Evolutionary conservation across 2,797 vertebrate species (phyloP).

Genomic region (Garrulus glandarius): DNA sequence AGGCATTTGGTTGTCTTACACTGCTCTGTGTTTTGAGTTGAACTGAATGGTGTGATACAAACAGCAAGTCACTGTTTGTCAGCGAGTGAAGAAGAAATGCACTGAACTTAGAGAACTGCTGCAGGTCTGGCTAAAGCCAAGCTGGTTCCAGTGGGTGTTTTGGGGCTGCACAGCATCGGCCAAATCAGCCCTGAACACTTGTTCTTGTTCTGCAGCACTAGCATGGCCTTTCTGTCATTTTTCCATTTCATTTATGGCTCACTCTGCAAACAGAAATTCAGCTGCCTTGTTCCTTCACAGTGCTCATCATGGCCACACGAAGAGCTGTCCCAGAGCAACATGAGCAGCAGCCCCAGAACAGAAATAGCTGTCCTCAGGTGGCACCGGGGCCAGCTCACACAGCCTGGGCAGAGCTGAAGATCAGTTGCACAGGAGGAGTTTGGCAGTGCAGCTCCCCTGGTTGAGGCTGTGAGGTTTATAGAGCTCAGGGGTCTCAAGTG

Average conservation of each 20-base stretch:
- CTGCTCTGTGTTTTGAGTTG: neutral
- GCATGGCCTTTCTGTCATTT: neutral
- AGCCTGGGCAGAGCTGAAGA: neutral
- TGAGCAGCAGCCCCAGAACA: neutral
- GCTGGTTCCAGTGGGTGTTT: neutral
- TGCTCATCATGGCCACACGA: neutral
- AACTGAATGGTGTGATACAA: neutral
- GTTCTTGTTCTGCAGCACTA: neutral
- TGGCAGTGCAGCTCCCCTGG: neutral
- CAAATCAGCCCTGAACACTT: neutral
- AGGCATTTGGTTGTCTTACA: neutral
- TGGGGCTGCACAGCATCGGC: neutral
- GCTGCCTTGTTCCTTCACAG: neutral
- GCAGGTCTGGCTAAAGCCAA: neutral
- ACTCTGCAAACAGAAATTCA: neutral
- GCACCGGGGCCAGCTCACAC: neutral
- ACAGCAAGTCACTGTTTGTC: neutral
- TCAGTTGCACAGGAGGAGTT: neutral
- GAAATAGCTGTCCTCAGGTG: neutral
- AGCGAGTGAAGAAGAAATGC: neutral
- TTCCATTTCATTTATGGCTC: neutral
- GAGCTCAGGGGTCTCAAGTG: neutral
- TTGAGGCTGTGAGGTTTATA: fast-evolving
- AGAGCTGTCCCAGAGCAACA: neutral
- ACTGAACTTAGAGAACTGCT: neutral